Evolutionary conservation across 2,797 vertebrate species (phyloP).

Genomic region (Lophius americanus): DNA sequence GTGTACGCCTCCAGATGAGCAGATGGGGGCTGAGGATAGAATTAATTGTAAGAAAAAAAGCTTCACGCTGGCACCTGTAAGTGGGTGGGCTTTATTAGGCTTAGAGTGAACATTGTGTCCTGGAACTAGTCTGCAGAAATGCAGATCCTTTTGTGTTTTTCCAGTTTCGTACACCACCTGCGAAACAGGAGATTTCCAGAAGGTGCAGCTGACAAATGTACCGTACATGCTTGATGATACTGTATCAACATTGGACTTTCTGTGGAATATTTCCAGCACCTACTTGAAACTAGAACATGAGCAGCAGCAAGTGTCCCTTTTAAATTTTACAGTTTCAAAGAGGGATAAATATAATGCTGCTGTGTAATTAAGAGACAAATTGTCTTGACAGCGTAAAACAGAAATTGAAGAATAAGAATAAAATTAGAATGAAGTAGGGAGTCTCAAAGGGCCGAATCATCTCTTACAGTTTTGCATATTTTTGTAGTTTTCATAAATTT

Average conservation of each 20-base stretch:
- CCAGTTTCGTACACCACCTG: constrained; percentile 6
- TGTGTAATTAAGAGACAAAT: constrained; percentile 60
- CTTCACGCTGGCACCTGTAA: too few species aligned
- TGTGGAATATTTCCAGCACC: background rate
- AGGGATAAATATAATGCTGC: constrained; percentile 23
- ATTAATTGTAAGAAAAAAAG: too few species aligned
- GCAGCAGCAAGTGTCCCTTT: background rate
- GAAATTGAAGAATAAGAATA: constrained; percentile 25
- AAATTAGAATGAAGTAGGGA: constrained; percentile 53
- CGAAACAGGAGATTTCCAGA: constrained; percentile 2
- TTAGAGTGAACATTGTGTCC: too few species aligned
- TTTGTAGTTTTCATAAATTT: constrained; percentile 62
- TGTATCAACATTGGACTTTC: constrained; percentile 33
- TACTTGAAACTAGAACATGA: background rate
- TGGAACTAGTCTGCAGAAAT: too few species aligned
- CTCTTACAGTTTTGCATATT: constrained; percentile 59
- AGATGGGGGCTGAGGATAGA: too few species aligned
- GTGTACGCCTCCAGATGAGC: too few species aligned
- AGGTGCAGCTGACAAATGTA: constrained; percentile 59
- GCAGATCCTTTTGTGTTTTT: too few species aligned
- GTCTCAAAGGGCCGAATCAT: constrained; percentile 54
- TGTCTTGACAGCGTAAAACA: constrained; percentile 48
- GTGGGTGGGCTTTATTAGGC: too few species aligned
- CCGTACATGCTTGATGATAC: constrained; percentile 41
- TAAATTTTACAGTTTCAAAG: constrained; percentile 6